Conservation (phyloP, 2,113 vertebrate genomes). For the Sisor rabdophorus region DNA sequence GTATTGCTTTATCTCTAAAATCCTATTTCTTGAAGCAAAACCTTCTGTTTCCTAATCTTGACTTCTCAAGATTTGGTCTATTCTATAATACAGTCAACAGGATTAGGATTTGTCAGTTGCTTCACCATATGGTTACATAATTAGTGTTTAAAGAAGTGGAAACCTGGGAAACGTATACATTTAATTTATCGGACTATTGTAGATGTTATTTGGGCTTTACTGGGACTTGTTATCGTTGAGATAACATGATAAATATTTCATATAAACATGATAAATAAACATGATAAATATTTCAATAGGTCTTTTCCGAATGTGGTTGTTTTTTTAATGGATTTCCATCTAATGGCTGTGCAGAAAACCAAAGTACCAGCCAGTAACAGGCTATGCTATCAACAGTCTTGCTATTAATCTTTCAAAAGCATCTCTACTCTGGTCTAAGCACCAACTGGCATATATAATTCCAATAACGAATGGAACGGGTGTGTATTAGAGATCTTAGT, state of each 20-base stretch:
- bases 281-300: not conserved
- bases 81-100: not conserved
- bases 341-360: constrained; percentile 3
- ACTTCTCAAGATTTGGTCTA: not conserved
- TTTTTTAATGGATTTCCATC: constrained; percentile 1
- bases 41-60: not conserved
- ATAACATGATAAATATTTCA: too few relatives aligned
- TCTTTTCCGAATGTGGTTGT: not conserved
- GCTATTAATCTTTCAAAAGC: not conserved
- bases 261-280: too few relatives aligned
- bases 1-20: not conserved
- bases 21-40: not conserved
- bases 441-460: not conserved
- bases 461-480: not conserved
- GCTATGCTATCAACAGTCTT: constrained; percentile 1
- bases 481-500: not conserved
- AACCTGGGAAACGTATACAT: not conserved
- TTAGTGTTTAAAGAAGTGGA: not conserved
- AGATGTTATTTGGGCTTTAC: too few relatives aligned
- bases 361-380: not conserved
- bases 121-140: not conserved
- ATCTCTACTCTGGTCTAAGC: not conserved
- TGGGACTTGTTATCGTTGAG: too few relatives aligned
- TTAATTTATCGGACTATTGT: not conserved
- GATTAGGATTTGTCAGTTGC: not conserved